These are phyloP conservation scores for Tyrophagus putrescentiae DNA, from an alignment of 1,140 invertebrate genomes.

Conservation along the genomic window DNA sequence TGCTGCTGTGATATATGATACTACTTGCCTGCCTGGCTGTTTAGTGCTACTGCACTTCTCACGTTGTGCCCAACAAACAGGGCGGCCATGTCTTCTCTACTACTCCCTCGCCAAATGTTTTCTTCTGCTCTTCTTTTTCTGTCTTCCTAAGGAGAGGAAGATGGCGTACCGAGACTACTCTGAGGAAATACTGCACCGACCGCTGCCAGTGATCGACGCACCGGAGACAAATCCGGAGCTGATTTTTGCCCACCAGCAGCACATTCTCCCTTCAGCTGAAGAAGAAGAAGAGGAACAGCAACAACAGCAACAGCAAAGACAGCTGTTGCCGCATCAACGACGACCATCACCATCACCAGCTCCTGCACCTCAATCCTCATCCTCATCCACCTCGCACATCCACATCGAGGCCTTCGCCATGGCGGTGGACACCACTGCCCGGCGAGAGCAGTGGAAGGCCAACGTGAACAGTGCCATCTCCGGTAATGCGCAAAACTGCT, in stretches of 20 bases:
- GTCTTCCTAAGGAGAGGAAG: no score
- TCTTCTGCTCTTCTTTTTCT: no score
- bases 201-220: not conserved
- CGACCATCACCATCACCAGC: not conserved
- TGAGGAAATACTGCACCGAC: not conserved
- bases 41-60: no score
- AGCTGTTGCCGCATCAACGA: not conserved
- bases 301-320: not conserved
- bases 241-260: no score
- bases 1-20: no score
- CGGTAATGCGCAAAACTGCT: conserved; percentile 3
- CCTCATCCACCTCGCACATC: not conserved
- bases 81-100: no score
- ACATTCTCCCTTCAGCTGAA: no score
- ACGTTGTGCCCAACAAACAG: no score
- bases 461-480: conserved; percentile 8
- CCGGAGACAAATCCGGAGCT: not conserved
- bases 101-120: no score
- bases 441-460: not conserved
- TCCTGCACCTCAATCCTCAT: not conserved
- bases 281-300: no score
- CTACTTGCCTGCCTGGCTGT: no score
- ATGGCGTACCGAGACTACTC: conserved; percentile 10
- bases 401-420: no score
- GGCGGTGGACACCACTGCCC: not conserved